These are phyloP conservation scores for Silurus meridionalis DNA, from an alignment of 2,113 vertebrate species.

Conservation along the genomic window DNA sequence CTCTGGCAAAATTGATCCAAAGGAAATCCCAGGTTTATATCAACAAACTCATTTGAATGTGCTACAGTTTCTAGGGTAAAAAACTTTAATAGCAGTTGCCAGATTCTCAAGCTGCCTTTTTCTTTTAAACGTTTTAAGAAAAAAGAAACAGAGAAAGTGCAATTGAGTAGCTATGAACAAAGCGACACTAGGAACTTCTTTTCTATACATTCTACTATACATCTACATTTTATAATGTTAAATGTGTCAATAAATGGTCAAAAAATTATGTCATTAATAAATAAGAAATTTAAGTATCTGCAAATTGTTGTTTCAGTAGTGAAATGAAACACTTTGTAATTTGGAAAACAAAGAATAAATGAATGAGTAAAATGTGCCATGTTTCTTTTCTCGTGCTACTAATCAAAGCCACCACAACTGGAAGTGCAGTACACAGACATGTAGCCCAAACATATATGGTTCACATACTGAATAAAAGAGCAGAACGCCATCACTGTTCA, in stretches of 20 bases:
- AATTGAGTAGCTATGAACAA: background rate
- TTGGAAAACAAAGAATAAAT: background rate
- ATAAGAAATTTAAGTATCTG: background rate
- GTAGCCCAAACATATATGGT: slow-evolving; percentile 4
- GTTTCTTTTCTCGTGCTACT: background rate
- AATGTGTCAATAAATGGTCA: background rate
- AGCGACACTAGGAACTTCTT: background rate
- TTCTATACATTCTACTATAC: too few species aligned
- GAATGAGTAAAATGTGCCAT: background rate
- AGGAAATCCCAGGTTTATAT: background rate
- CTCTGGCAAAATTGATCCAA: background rate
- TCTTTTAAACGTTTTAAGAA: background rate
- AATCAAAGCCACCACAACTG: background rate
- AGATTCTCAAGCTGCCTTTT: background rate
- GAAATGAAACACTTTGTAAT: background rate
- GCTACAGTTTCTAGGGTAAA: background rate
- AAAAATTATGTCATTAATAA: background rate
- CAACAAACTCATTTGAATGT: background rate
- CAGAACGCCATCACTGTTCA: background rate
- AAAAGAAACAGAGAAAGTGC: background rate
- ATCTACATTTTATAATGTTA: background rate
- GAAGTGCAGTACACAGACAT: background rate
- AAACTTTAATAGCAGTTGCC: background rate
- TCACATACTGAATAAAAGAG: slow-evolving; percentile 40
- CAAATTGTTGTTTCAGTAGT: background rate